These are phyloP conservation scores for Megalurothrips usitatus DNA, from an alignment of 2,888 invertebrate genomes.

Conservation along the genomic window DNA sequence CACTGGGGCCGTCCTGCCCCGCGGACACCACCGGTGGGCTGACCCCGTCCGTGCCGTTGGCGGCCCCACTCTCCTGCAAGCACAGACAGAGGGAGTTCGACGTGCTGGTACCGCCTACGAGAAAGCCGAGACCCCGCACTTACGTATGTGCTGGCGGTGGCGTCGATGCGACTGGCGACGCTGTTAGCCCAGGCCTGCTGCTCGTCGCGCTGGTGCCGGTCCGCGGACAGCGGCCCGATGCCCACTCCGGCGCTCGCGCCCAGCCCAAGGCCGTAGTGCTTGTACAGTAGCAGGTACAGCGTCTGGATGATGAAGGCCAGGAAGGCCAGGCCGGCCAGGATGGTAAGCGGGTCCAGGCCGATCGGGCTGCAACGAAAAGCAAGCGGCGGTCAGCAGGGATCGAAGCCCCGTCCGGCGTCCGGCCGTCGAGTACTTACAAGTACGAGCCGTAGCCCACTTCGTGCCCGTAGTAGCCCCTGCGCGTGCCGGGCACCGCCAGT, in stretches of 20 bases:
- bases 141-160: not conserved
- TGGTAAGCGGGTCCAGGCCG: conserved; percentile 16
- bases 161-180: conserved; percentile 9
- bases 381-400: not conserved
- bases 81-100: not conserved
- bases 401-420: not conserved
- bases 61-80: not conserved
- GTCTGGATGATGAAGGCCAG: conserved; percentile 24
- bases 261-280: conserved; percentile 13
- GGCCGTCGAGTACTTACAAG: not conserved
- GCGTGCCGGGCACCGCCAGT: not conserved
- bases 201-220: conserved; percentile 15
- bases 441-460: conserved; percentile 13
- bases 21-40: not conserved
- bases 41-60: not conserved
- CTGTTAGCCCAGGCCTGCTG: conserved; percentile 15
- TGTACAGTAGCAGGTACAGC: conserved; percentile 22
- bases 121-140: not conserved
- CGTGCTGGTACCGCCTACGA: no score
- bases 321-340: conserved; percentile 15
- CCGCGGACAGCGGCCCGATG: not conserved
- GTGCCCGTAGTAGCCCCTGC: conserved; percentile 18
- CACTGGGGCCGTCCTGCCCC: not conserved
- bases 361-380: conserved; percentile 7
- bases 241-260: not conserved